Percentiles rank a stretch among this genome's conserved stretches.
phyloP scores from a whole-genome alignment of 2,113 vertebrate genomes.

The Phalacrocorax aristotelis region DNA sequence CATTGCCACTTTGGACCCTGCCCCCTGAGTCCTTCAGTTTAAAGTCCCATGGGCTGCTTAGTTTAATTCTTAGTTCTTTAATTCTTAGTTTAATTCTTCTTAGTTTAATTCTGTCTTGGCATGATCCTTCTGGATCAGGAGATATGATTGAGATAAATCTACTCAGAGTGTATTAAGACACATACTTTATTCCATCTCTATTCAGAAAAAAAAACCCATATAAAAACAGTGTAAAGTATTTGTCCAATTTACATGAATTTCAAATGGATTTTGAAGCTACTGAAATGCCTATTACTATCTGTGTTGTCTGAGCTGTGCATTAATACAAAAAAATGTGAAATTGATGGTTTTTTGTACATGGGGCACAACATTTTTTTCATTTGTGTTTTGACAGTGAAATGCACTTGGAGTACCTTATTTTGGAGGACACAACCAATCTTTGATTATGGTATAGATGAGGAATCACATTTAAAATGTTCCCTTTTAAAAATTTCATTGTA shows the following conservation, averaged over 20 bases:
- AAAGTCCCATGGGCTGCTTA: background rate
- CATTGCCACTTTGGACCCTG: no score
- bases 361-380: background rate
- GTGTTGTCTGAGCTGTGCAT: background rate
- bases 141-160: background rate
- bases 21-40: no score
- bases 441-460: background rate
- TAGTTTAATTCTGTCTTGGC: background rate
- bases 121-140: background rate
- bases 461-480: background rate
- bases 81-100: no score
- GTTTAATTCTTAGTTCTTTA: background rate
- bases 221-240: background rate
- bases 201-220: background rate
- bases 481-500: background rate
- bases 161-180: background rate
- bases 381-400: slow-evolving; percentile 3
- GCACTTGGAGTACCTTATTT: background rate
- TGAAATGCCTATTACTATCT: background rate
- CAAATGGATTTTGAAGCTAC: background rate
- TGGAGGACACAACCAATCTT: background rate
- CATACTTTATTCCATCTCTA: background rate
- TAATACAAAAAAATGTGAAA: background rate
- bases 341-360: background rate
- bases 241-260: background rate